Evolutionary conservation across 2,113 vertebrate genomes (phyloP), one percentile per base, ranked within the genome.

Genomic region (Corythaeola cristata): DNA sequence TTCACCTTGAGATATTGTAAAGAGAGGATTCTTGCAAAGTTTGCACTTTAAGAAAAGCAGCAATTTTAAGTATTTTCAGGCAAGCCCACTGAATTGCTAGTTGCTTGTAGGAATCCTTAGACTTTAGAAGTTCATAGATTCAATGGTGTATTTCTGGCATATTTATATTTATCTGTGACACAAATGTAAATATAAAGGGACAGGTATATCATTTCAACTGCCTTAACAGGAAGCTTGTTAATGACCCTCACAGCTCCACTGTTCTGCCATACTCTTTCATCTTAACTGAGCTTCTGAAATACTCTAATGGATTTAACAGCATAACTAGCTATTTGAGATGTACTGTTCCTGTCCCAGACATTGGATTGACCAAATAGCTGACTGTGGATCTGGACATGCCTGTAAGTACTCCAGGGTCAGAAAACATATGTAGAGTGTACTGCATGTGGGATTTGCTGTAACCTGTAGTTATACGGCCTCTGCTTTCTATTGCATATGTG

Each of bases 201-300:
- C 5, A 39, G 17, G 7, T 55, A 32, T 2, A 3, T 28, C 35
- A 63, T 8, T 80, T 68, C 15, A 18, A 11, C 5, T 21, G 55
- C 27, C 21, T 68, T 74, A 58, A 21, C 10, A 56, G 15, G 26
- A 35, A 79, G 14, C 16, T 56, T 49, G 8, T n/a, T 79, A 52
- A 47, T 24, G 63, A 55, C 28, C 19, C 18, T 79, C 11, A 4
- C 15, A 77, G 49, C 45, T 45, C 6, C 15, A 4, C 49, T 75
- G 8, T 39, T 85, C 52, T 63, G 41, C 32, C 45, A 9, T 15
- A 41, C 0, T 0, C 6, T 50, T 67, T 37, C 5, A 45, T 26
- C 26, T 17, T 37, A 41, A 10, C 26, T 33, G 13, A 6, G 18
- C 27, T 80, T 12, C 37, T 69, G 32, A 79, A 85, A 75, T 62